Conservation (phyloP, 1,140 invertebrate genomes). For the Aphaenogaster rudis region DNA sequence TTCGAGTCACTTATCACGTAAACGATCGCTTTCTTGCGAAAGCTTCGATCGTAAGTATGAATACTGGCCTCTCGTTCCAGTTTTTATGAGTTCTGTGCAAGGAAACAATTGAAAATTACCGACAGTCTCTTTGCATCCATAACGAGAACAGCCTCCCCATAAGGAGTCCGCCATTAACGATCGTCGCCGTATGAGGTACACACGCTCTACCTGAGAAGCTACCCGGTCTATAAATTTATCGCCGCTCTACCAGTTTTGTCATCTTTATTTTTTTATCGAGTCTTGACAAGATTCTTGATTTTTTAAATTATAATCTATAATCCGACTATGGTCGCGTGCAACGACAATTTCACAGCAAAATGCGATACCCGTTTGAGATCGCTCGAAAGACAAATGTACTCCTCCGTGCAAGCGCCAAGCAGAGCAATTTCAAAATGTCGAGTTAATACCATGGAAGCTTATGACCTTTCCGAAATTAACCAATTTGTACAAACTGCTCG, state of each 20-base stretch:
- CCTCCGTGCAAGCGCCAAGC: neutral
- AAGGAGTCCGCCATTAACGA: constrained; percentile 79
- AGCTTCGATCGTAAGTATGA: neutral
- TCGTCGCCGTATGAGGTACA: constrained; percentile 78
- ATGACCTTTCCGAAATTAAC: constrained; percentile 29
- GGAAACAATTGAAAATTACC: constrained; percentile 78
- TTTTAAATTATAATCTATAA: constrained; percentile 67
- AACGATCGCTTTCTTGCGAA: neutral
- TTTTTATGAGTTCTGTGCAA: constrained; percentile 62
- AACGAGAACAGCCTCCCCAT: constrained; percentile 76
- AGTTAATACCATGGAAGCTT: constrained; percentile 38
- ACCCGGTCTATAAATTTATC: constrained; percentile 82
- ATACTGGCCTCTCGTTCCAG: constrained; percentile 12
- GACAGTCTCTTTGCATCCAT: constrained; percentile 75
- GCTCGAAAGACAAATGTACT: constrained; percentile 17
- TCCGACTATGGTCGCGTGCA: constrained; percentile 16
- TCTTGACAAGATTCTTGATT: constrained; percentile 75
- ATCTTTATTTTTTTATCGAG: constrained; percentile 78
- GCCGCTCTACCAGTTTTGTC: constrained; percentile 81
- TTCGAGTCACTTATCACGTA: neutral
- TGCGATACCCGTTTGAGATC: neutral
- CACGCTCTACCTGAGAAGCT: constrained; percentile 66
- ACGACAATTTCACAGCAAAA: constrained; percentile 59
- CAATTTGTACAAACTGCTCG: constrained; percentile 40
- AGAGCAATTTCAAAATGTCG: constrained; percentile 52